Evolutionary conservation across 2,113 vertebrate species (phyloP).

Genomic region (Montifringilla adamsi): DNA sequence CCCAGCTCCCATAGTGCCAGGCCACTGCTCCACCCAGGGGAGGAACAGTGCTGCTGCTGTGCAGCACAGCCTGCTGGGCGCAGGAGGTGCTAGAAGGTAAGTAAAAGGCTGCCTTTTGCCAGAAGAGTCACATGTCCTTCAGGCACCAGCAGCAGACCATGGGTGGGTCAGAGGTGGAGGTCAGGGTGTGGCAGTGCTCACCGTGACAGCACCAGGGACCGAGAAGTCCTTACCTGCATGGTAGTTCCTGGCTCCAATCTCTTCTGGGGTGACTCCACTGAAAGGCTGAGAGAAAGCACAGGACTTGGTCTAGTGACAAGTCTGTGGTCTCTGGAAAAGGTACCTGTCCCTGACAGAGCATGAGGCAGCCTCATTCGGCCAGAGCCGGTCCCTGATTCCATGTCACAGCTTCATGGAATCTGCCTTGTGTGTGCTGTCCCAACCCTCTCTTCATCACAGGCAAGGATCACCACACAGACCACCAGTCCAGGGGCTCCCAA

Average conservation of each 20-base stretch:
- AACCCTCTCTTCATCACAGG: not conserved
- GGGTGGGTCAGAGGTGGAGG: accelerated
- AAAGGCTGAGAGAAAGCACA: constrained; percentile 77
- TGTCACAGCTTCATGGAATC: not conserved
- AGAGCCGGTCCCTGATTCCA: not conserved
- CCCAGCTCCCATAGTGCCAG: accelerated
- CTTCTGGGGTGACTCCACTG: constrained; percentile 84
- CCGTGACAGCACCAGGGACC: accelerated
- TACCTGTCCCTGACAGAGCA: not conserved
- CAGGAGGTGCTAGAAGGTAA: not conserved
- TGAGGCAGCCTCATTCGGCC: not conserved
- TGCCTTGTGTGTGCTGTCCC: not conserved
- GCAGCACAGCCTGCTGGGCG: not conserved
- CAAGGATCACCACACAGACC: not conserved
- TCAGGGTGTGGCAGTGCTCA: not conserved
- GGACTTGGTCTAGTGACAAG: not conserved
- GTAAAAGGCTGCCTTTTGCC: not conserved
- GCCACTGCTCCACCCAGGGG: not conserved
- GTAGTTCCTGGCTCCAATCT: constrained; percentile 90
- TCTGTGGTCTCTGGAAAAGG: not conserved
- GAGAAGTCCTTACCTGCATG: constrained; percentile 82
- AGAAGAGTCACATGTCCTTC: not conserved
- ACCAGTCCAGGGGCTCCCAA: not conserved
- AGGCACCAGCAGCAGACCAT: not conserved
- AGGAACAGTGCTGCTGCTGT: not conserved